These are phyloP conservation scores for Fistularia tabacaria DNA, from an alignment of 2,797 vertebrate genomes.

Conservation along the genomic window DNA sequence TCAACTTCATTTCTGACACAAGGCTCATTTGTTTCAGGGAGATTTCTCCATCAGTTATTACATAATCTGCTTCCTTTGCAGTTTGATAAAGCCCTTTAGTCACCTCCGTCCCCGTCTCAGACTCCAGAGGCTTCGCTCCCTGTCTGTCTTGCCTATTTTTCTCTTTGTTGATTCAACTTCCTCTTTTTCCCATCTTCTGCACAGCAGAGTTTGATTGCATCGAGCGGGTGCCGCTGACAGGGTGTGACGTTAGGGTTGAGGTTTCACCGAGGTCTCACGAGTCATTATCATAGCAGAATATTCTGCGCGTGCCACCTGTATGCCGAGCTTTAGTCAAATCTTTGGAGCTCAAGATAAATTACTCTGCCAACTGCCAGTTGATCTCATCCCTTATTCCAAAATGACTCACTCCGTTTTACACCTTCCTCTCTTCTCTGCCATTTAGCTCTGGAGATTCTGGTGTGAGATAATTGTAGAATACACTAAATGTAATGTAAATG, in stretches of 20 bases:
- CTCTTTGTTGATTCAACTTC: slow-evolving; percentile 30
- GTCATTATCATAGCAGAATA: slow-evolving; percentile 46
- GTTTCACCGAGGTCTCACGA: slow-evolving; percentile 36
- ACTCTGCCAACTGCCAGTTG: slow-evolving; percentile 30
- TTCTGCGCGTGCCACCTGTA: slow-evolving; percentile 30
- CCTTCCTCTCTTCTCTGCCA: slow-evolving; percentile 24
- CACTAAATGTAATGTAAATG: too few relatives aligned
- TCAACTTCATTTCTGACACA: neutral
- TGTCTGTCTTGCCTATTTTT: slow-evolving; percentile 29
- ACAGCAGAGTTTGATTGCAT: slow-evolving; percentile 44
- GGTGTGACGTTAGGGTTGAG: slow-evolving; percentile 36
- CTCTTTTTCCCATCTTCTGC: slow-evolving; percentile 29
- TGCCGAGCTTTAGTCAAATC: slow-evolving; percentile 28
- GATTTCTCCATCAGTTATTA: slow-evolving; percentile 21
- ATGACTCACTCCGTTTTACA: slow-evolving; percentile 19
- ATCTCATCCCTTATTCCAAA: slow-evolving; percentile 23
- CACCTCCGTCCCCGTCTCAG: slow-evolving; percentile 37
- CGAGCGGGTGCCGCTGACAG: slow-evolving; percentile 42
- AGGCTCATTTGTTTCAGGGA: slow-evolving; percentile 3
- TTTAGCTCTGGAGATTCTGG: slow-evolving; percentile 22
- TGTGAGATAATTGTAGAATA: too few relatives aligned
- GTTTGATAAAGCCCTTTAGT: slow-evolving; percentile 37
- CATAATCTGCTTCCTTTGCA: slow-evolving; percentile 22
- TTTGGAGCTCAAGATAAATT: slow-evolving; percentile 32
- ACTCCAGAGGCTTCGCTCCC: slow-evolving; percentile 28